Evolutionary conservation across 2,888 invertebrate species (phyloP), one percentile per base, ranked within the genome.

Genomic region (Amphipoea oculea): DNA sequence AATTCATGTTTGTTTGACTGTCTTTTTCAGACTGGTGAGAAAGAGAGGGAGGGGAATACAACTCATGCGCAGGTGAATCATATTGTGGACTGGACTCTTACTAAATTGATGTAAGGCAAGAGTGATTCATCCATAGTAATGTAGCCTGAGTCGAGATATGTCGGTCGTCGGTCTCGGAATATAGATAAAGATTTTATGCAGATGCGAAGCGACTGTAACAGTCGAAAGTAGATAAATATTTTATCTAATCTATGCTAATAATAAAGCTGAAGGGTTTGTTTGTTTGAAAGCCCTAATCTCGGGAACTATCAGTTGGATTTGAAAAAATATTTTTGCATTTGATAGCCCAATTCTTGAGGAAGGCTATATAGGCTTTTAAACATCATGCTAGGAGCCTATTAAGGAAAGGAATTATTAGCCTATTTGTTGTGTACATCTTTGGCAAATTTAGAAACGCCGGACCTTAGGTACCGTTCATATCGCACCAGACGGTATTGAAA

Each of bases 61-160:
- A 82, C 90, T 80, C 83, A 60, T 69, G 69, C 82, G 82, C 90
- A 87, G 76, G 79, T 89, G 90, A 89, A 83, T 90, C 89, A 89
- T 90, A 84, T 65, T 40, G 74, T 81, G 74, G 63, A 83, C 81
- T 87, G 73, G 69, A 82, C 81, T 87, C 89, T 92, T 94, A 94
- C 92, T 88, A 89, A 93, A 94, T 93, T 92, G 91, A 94, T 93
- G 92, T 94, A 94, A 94, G 76, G 69, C 68, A 75, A 23, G 73
- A 40, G 23, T 89, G 88, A 90, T 75, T 89, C 89, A 89, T 74
- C 42, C 65, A 20, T 89, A 81, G 87, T 81, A 81, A 90, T 83
- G 84, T 81, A 74, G 84, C 88, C 79, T 4, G 69, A 76, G 72
- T 67, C 40, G 60, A 81, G 69, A 65, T 79, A 81, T 83, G 81